These are phyloP conservation scores for Harpegnathos saltator DNA, from an alignment of 1,140 invertebrate species.

Conservation along the genomic window DNA sequence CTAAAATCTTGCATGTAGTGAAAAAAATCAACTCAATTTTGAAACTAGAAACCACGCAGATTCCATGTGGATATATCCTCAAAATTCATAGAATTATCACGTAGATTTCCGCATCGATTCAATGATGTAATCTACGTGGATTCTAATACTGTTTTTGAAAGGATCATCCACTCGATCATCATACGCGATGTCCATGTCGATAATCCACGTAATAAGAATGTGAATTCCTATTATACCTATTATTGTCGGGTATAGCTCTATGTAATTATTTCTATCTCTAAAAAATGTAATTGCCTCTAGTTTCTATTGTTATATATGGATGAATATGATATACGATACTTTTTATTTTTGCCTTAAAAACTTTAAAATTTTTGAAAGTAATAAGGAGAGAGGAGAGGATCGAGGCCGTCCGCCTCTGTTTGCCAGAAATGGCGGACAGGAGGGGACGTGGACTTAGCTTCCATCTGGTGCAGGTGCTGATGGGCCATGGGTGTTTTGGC, in stretches of 20 bases:
- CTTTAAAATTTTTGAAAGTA: no score
- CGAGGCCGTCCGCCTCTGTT: no score
- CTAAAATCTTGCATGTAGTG: no score
- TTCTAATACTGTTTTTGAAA: background rate
- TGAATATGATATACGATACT: background rate
- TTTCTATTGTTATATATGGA: no score
- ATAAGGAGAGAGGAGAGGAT: no score
- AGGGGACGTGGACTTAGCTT: no score
- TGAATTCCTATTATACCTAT: background rate
- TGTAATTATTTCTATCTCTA: no score
- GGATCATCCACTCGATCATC: background rate
- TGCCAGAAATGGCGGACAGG: no score
- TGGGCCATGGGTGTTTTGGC: no score
- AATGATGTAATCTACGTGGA: background rate
- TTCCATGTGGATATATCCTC: background rate
- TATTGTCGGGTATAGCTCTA: background rate
- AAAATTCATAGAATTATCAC: background rate
- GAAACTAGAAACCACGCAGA: background rate
- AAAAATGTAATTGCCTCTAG: no score
- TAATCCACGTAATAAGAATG: background rate
- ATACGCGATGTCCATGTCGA: background rate
- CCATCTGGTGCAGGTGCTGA: no score
- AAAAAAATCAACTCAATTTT: background rate
- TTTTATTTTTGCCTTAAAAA: no score
- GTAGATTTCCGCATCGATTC: background rate